phyloP scores from a whole-genome alignment of 2,113 vertebrate genomes.

The Halcyon malimbica region DNA sequence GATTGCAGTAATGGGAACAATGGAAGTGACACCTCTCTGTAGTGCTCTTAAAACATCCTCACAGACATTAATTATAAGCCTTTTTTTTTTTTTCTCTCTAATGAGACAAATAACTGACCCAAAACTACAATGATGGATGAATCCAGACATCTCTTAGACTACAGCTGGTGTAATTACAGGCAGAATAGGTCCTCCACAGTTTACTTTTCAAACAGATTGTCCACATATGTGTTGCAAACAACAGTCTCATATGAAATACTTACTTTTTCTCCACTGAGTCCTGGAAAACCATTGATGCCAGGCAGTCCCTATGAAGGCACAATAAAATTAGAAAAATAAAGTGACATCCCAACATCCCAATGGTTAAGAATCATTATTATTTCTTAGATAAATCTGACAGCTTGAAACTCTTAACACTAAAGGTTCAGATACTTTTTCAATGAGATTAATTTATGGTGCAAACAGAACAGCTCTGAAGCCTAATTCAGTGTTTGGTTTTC shows the following conservation, averaged over 20 bases:
- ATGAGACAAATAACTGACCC: neutral
- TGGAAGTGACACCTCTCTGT: neutral
- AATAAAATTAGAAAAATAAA: neutral
- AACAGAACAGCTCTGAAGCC: neutral
- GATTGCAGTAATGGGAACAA: neutral
- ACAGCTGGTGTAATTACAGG: neutral
- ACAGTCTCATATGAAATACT: constrained; percentile 20
- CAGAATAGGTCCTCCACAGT: neutral
- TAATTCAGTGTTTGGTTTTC: neutral
- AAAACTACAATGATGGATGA: neutral
- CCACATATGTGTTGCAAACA: neutral
- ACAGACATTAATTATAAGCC: neutral
- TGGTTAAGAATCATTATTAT: neutral
- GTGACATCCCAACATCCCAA: neutral
- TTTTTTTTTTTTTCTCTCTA: neutral
- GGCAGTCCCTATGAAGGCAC: constrained; percentile 77
- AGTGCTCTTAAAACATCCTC: neutral
- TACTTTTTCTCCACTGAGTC: constrained; percentile 77
- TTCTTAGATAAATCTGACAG: neutral
- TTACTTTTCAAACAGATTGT: neutral
- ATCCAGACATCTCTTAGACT: neutral
- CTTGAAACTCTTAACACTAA: neutral
- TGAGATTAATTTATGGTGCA: neutral
- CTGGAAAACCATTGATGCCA: constrained; percentile 79
- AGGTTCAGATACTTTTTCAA: neutral